Evolutionary conservation across 2,113 vertebrate species (phyloP).

Genomic region (Heterocephalus glaber): DNA sequence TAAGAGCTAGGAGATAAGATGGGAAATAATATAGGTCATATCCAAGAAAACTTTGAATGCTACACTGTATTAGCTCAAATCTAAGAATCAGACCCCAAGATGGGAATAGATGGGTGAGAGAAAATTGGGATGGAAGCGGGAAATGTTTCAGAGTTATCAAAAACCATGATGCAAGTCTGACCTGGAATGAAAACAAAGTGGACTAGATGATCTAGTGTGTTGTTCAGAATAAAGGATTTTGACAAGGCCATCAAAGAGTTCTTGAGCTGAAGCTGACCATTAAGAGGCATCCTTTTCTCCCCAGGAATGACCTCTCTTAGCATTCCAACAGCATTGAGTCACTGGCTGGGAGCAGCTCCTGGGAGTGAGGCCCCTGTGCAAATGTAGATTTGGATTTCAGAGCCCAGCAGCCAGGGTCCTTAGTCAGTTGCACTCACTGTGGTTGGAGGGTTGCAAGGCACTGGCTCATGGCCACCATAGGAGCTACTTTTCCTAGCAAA

Average conservation of each 20-base stretch:
- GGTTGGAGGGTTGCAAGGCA: neutral
- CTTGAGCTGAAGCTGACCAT: neutral
- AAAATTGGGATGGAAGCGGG: neutral
- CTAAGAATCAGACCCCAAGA: neutral
- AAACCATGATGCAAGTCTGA: neutral
- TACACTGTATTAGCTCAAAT: neutral
- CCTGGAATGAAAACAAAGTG: neutral
- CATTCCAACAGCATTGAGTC: neutral
- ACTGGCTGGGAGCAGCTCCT: neutral
- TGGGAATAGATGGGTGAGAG: neutral
- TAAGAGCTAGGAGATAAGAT: neutral
- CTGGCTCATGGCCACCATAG: neutral
- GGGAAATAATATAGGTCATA: neutral
- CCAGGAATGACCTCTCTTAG: neutral
- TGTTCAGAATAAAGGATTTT: neutral
- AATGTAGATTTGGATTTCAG: neutral
- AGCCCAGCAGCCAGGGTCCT: neutral
- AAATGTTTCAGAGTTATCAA: neutral
- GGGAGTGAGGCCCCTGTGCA: neutral
- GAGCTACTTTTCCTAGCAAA: neutral
- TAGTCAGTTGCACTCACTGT: neutral
- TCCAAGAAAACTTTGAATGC: neutral
- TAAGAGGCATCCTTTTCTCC: neutral
- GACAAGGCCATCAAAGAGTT: neutral
- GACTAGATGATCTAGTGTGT: neutral